phyloP scores from a whole-genome alignment of 1,140 invertebrate species.

The Diorhabda carinulata region DNA sequence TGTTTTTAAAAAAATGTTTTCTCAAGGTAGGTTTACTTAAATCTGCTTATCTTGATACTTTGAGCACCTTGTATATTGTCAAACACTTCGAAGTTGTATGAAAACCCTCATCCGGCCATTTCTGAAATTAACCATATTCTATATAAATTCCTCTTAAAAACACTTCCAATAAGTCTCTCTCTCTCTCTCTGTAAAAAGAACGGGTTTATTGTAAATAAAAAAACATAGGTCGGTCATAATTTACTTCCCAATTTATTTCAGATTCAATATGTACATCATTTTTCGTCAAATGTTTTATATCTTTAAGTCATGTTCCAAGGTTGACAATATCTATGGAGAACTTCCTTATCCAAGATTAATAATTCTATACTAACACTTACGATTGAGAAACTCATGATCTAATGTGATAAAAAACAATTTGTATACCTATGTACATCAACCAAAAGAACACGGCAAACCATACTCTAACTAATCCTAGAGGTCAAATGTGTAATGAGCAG shows the following conservation, averaged over 20 bases:
- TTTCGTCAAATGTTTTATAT: background rate
- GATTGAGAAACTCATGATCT: background rate
- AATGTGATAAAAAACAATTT: background rate
- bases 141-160: too few species aligned
- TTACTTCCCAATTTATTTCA: background rate
- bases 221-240: background rate
- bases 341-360: background rate
- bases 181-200: too few species aligned
- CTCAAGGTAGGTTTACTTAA: too few species aligned
- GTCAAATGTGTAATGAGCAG: background rate
- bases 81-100: too few species aligned
- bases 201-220: background rate
- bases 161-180: too few species aligned
- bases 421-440: constrained; percentile 1
- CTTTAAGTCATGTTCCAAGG: background rate
- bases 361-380: background rate
- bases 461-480: background rate
- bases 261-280: background rate
- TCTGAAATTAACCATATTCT: too few species aligned
- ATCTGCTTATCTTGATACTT: too few species aligned
- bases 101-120: too few species aligned
- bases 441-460: constrained; percentile 1
- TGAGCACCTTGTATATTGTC: too few species aligned
- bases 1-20: too few species aligned
- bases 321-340: background rate